Evolutionary conservation across 2,113 vertebrate species (phyloP), one percentile per base, ranked within the genome.

Genomic region (Epinephelus moara): DNA sequence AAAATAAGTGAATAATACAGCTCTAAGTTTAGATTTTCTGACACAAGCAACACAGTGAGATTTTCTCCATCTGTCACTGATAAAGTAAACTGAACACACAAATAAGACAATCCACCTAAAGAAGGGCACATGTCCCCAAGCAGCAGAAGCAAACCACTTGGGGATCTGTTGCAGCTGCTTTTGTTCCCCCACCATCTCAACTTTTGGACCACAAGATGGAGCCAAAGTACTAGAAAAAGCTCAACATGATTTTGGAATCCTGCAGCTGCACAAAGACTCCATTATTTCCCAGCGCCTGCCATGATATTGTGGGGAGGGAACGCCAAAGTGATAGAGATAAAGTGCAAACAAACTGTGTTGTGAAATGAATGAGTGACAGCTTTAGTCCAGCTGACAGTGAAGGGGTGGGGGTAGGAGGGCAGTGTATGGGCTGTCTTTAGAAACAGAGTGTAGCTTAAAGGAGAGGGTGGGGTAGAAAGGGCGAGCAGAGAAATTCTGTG

Each of bases 261-360:
- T 47, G 25, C 23, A 56, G 37, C 45, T 42, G 73, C 82, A 91
- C 80, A 89, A 87, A 91, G 81, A 72, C 70, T 89, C 71, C 72
- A 81, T 91, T 90, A 84, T 91, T 85, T 70, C 64, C n/a, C 18
- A 74, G 61, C 1, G 13, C 49, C 85, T 81, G 52, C 66, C 72
- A 49, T 80, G 67, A 63, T 68, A 50, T 67, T 75, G 19, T 61
- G 52, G 19, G 57, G 52, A 3, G 66, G 59, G 73, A 77, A 33
- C 12, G 2, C 21, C 55, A 53, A 37, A 75, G 70, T 52, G 17
- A 79, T 70, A 23, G 6, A 57, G 45, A 62, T 77, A 15, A 47
- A 64, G 75, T 68, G n/a, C 53, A 73, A 47, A 78, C 71, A 82
- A 57, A 81, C 15, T 53, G 25, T 21, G 30, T 25, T 45, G 56